Percentiles rank a stretch among this genome's conserved stretches.
Conservation (phyloP, 2,888 invertebrate species). For the Stictocephala bisonia region DNA sequence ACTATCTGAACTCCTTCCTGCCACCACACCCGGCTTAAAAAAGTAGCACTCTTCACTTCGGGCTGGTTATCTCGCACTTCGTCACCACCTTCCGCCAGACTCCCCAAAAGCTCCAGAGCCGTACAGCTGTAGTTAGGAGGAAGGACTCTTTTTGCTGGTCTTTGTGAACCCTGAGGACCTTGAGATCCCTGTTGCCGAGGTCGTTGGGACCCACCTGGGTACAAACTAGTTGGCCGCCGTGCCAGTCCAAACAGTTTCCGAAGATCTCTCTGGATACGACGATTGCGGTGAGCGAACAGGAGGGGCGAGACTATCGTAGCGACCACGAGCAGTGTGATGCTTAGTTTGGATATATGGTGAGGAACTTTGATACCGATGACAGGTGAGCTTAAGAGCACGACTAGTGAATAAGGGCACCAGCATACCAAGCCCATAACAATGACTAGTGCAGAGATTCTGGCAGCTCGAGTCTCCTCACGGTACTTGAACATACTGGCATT, state of each 20-base stretch:
- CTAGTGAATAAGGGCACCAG: slow-evolving; percentile 68
- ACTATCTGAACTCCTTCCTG: slow-evolving; percentile 53
- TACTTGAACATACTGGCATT: slow-evolving; percentile 87
- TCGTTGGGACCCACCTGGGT: background rate
- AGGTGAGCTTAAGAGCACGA: slow-evolving; percentile 51
- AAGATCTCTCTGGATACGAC: slow-evolving; percentile 72
- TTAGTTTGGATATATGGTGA: slow-evolving; percentile 46
- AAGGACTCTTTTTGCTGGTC: background rate
- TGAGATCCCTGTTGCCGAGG: background rate
- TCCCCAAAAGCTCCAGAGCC: slow-evolving; percentile 39
- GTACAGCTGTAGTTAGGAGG: slow-evolving; percentile 42
- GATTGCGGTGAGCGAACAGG: slow-evolving; percentile 80
- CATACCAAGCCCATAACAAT: slow-evolving; percentile 75
- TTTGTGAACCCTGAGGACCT: background rate
- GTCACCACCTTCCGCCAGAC: slow-evolving; percentile 49
- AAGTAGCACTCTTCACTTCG: slow-evolving; percentile 61
- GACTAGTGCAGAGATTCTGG: slow-evolving; percentile 84
- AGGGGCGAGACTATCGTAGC: slow-evolving; percentile 78
- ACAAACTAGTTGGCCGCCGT: background rate
- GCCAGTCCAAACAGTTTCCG: slow-evolving; percentile 65
- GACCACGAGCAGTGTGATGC: slow-evolving; percentile 65
- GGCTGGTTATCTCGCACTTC: slow-evolving; percentile 61
- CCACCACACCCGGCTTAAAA: slow-evolving; percentile 66
- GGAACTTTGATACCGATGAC: slow-evolving; percentile 36
- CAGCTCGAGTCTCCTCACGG: slow-evolving; percentile 89